Evolutionary conservation across 2,113 vertebrate genomes (phyloP).

Genomic region (Blennius ocellaris): DNA sequence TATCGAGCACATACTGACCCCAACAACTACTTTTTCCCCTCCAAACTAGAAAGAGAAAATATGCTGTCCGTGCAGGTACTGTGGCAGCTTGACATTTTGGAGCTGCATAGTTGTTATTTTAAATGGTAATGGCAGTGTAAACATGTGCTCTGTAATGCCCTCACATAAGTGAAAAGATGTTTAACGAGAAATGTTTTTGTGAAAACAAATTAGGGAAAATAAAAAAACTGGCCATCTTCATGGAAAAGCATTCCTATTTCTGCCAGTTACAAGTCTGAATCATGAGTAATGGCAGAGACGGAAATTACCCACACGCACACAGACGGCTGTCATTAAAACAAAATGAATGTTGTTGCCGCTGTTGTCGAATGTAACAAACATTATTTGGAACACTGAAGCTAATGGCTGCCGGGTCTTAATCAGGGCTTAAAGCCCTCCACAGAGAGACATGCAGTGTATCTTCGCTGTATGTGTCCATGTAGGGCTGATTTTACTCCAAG

Average conservation of each 20-base stretch:
- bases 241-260: slow-evolving; percentile 4
- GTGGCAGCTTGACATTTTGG: too few species aligned
- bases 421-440: slow-evolving; percentile 4
- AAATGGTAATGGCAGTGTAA: background rate
- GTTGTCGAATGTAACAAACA: background rate
- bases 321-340: background rate
- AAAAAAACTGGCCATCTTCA: background rate
- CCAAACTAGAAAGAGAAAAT: too few species aligned
- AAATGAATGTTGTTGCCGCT: background rate
- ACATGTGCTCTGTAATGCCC: background rate
- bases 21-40: too few species aligned
- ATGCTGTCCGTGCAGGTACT: too few species aligned
- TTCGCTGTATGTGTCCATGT: background rate
- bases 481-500: background rate
- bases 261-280: slow-evolving; percentile 8
- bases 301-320: background rate
- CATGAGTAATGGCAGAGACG: slow-evolving; percentile 7
- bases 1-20: too few species aligned
- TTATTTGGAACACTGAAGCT: background rate
- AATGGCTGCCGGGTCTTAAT: slow-evolving; percentile 17
- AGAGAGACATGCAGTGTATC: background rate
- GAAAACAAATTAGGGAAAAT: background rate
- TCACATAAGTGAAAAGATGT: background rate
- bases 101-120: background rate
- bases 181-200: background rate